Evolutionary conservation across 2,888 invertebrate genomes (phyloP), one percentile per base, ranked within the genome.

Genomic region (Mythimna vitellina): DNA sequence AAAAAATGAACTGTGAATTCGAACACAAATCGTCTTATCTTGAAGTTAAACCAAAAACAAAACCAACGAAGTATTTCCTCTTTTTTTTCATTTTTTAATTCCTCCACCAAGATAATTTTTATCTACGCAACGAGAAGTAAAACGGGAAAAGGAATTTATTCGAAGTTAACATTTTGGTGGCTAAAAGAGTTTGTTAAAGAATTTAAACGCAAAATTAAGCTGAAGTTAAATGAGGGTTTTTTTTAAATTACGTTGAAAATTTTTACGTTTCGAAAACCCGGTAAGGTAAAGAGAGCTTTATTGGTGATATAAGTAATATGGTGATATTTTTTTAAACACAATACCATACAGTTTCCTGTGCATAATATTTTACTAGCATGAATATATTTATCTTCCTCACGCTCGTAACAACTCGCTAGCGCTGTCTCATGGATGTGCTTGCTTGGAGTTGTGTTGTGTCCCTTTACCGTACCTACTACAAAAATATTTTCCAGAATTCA

Each of bases 181-280:
- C 10, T 22, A 69, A 67, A 70, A 76, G 63, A 77, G 54, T 78
- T 73, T 51, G 12, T 51, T 1, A 29, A 71, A 10, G 25, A 67
- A 73, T 78, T 61, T 51, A 54, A 60, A 72, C 54, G 17, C 49
- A 35, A 9, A 70, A 65, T 42, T 65, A 20, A 12, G 10, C 9
- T 12, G 7, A 56, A 67, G n/a, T 67, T 49, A n/a, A 66, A 22
- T 3, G 32, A 72, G 20, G 35, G 25, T 38, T 46, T 12, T 62
- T 17, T 62, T 35, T n/a, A 6, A 58, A 17, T 69, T 42, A 42
- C 29, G 10, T 32, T 14, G 9, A 51, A 58, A 63, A 29, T 51
- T 14, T 38, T 60, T n/a, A 7, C 17, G 3, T 49, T 1, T 51
- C 5, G 6, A 25, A 38, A 57, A 62, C 53, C 22, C 14, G 17